These are phyloP conservation scores for Pseudanteris insignis DNA, from an alignment of 2,888 invertebrate species.

Conservation along the genomic window DNA sequence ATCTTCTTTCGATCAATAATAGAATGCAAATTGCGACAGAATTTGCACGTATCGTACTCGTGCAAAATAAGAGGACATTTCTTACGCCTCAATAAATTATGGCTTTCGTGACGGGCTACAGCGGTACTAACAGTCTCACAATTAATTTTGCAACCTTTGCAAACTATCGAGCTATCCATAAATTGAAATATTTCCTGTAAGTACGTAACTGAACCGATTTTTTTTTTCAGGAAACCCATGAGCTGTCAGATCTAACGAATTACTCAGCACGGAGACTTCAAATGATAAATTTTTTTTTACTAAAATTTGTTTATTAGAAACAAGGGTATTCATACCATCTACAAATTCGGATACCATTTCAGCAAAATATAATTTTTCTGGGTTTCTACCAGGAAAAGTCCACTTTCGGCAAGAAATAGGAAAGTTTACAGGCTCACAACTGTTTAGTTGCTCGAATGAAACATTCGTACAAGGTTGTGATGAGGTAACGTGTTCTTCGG, in stretches of 20 bases:
- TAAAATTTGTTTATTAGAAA: conserved; percentile 7
- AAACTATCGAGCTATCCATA: background rate
- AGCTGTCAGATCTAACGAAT: background rate
- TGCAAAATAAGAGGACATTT: conserved; percentile 3
- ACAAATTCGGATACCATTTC: conserved; percentile 2
- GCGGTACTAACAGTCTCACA: background rate
- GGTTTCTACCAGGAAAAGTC: background rate
- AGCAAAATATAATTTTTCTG: conserved; percentile 2
- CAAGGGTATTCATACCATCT: conserved; percentile 1
- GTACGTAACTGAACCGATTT: conserved; percentile 1
- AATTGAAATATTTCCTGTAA: conserved; percentile 1
- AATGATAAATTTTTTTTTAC: conserved; percentile 2
- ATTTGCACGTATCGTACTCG: background rate
- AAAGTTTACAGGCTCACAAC: background rate
- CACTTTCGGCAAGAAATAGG: conserved; percentile 7
- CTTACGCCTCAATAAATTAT: conserved; percentile 6
- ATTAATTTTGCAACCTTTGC: conserved; percentile 2
- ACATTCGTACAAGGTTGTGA: background rate
- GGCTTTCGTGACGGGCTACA: conserved; percentile 2
- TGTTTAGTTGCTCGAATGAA: conserved; percentile 1
- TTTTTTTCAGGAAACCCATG: conserved; percentile 5
- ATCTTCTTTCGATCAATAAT: conserved; percentile 4
- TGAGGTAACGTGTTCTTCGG: background rate
- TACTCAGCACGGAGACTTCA: background rate
- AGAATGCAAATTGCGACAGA: conserved; percentile 5